Evolutionary conservation across 1,140 invertebrate species (phyloP), one percentile per base, ranked within the genome.

Genomic region (Campoletis sonorensis): DNA sequence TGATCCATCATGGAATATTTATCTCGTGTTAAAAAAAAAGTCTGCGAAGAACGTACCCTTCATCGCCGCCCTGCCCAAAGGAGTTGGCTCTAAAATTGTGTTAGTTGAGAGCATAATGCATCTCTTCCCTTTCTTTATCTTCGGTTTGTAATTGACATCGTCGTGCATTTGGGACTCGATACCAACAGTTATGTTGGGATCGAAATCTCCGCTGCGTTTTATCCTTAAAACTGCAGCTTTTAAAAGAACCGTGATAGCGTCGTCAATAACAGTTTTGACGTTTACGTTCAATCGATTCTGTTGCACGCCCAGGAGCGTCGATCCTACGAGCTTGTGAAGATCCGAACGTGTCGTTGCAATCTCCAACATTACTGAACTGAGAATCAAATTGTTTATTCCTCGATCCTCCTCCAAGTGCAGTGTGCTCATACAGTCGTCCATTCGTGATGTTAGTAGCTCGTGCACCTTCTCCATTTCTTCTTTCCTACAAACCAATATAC

Each of bases 21-120:
- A n/a, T n/a, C n/a, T n/a, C 2, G 11, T n/a, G 23, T 23, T 1
- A 30, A 30, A 76, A 58, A 2, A 27, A 7, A 76, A 76, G 84
- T 77, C 40, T 61, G 54, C 15, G 79, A 80, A 82, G 8, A 73
- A 4, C 21, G 18, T 90, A 95, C 96, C 97, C 95, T 96, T 97
- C 85, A 97, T 95, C 45, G 97, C 95, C 23, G 97, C 97, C 86
- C 92, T 93, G 40, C 97, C 97, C 21, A 98, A 93, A 83, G 92
- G 92, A 83, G 95, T 96, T 23, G 96, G 92, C 77, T 93, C 90
- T 26, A 96, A 90, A 68, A 92, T 88, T 8, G 93, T 94, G 40
- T 92, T 85, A 77, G 90, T 90, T 3, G 84, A 84, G 16, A 93
- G 81, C 5, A 85, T 82, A 51, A 92, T 81, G 67, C 80, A 84